Evolutionary conservation across 2,797 vertebrate genomes (phyloP).

Genomic region (Decapterus maruadsi): DNA sequence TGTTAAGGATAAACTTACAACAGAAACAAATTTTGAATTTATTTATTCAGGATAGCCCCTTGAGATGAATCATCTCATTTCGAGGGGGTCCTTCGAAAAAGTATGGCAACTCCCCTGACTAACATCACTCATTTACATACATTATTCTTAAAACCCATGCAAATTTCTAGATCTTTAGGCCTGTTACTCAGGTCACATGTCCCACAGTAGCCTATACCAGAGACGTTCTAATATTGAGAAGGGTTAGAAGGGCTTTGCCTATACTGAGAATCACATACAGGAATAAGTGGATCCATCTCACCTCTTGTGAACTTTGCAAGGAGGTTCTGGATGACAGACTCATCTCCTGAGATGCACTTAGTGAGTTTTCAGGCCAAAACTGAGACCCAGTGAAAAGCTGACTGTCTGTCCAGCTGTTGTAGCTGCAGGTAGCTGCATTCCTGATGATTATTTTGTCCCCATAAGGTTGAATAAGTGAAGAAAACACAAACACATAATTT

Average conservation of each 20-base stretch:
- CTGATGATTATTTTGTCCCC: slow-evolving; percentile 52
- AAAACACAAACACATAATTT: slow-evolving; percentile 13
- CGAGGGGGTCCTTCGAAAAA: too few relatives aligned
- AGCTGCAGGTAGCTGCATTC: slow-evolving; percentile 65
- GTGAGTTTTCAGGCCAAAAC: slow-evolving; percentile 90
- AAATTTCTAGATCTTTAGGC: not conserved
- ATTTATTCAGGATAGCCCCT: too few relatives aligned
- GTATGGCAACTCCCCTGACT: not conserved
- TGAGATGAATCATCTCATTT: too few relatives aligned
- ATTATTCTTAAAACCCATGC: not conserved
- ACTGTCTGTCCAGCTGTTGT: slow-evolving; percentile 89
- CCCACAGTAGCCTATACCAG: too few relatives aligned
- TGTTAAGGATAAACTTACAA: not conserved
- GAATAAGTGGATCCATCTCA: slow-evolving; percentile 55
- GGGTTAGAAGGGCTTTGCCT: too few relatives aligned
- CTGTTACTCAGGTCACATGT: not conserved
- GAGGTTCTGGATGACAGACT: slow-evolving; percentile 82
- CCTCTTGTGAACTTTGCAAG: slow-evolving; percentile 91
- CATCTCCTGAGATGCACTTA: slow-evolving; percentile 86
- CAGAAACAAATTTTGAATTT: too few relatives aligned
- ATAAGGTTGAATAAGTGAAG: slow-evolving; percentile 17
- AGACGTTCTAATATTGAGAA: too few relatives aligned
- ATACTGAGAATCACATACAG: not conserved
- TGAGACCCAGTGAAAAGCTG: slow-evolving; percentile 93
- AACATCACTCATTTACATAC: too few relatives aligned